phyloP scores from a whole-genome alignment of 2,888 invertebrate species.

The Ophioninae sp. region DNA sequence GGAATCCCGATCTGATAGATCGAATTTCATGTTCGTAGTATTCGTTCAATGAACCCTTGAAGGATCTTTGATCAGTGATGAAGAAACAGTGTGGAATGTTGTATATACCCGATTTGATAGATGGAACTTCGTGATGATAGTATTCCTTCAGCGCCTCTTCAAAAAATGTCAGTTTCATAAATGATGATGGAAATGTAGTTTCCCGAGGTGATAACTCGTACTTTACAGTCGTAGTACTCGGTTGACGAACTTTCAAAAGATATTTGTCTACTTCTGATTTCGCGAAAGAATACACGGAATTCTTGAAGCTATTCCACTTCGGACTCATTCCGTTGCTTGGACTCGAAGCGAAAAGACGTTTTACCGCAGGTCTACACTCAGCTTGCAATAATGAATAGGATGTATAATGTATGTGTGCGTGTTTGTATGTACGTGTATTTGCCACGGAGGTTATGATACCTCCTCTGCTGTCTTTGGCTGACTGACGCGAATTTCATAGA shows the following conservation, averaged over 20 bases:
- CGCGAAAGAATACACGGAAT: not conserved
- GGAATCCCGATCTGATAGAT: not conserved
- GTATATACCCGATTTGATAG: too few species aligned
- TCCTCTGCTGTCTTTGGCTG: slow-evolving; percentile 12
- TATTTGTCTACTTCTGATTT: not conserved
- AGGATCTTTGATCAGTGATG: not conserved
- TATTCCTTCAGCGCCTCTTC: too few species aligned
- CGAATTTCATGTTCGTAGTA: not conserved
- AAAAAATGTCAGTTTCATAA: not conserved
- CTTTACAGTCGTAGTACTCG: not conserved
- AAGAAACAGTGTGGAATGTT: too few species aligned
- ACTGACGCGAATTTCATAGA: slow-evolving; percentile 45
- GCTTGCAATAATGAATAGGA: not conserved
- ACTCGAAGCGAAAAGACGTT: not conserved
- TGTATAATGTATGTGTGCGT: not conserved
- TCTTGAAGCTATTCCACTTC: not conserved
- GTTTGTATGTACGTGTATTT: not conserved
- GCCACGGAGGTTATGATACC: not conserved
- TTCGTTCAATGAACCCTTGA: not conserved
- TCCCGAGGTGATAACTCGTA: not conserved
- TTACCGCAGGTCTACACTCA: not conserved
- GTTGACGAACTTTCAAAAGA: not conserved
- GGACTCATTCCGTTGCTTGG: not conserved
- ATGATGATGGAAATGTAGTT: not conserved
- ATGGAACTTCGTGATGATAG: too few species aligned